A percentile compares a stretch with the other conserved stretches of the same genome.
Evolutionary conservation across 2,888 invertebrate species (phyloP).

Genomic region (Cataglyphis cursor): DNA sequence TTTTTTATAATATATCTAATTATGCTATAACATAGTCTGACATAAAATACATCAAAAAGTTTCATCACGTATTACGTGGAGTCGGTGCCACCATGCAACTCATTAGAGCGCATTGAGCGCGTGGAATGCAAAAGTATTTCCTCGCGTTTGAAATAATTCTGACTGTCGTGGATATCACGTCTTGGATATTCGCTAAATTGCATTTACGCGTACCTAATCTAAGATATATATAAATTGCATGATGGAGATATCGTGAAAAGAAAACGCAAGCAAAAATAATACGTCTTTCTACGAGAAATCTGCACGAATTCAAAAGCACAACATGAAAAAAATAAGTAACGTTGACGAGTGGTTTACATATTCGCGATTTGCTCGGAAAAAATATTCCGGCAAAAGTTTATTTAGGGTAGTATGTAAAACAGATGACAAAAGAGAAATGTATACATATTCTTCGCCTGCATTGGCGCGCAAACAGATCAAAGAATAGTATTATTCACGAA

Average conservation of each 20-base stretch:
- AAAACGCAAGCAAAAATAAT: slow-evolving; percentile 16
- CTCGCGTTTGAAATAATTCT: slow-evolving; percentile 41
- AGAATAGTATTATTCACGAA: slow-evolving; percentile 11
- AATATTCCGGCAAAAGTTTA: background rate
- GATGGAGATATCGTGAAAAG: slow-evolving; percentile 16
- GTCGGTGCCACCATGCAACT: slow-evolving; percentile 21
- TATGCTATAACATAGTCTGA: background rate
- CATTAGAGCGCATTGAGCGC: slow-evolving; percentile 40
- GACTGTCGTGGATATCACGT: slow-evolving; percentile 21
- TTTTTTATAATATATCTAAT: slow-evolving; percentile 26
- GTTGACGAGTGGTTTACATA: background rate
- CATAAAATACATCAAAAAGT: slow-evolving; percentile 33
- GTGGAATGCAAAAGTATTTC: slow-evolving; percentile 34
- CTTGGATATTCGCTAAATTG: slow-evolving; percentile 58
- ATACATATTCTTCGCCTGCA: background rate
- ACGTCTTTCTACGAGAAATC: background rate
- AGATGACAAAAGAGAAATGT: background rate
- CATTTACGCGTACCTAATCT: slow-evolving; percentile 34
- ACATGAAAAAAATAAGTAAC: background rate
- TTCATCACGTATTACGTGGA: slow-evolving; percentile 39
- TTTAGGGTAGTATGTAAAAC: background rate
- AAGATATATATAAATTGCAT: slow-evolving; percentile 57
- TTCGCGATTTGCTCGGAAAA: background rate
- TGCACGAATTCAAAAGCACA: background rate
- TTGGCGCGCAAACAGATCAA: slow-evolving; percentile 4